These are phyloP conservation scores for Lepidurus arcticus DNA, from an alignment of 1,140 invertebrate genomes.

Conservation along the genomic window DNA sequence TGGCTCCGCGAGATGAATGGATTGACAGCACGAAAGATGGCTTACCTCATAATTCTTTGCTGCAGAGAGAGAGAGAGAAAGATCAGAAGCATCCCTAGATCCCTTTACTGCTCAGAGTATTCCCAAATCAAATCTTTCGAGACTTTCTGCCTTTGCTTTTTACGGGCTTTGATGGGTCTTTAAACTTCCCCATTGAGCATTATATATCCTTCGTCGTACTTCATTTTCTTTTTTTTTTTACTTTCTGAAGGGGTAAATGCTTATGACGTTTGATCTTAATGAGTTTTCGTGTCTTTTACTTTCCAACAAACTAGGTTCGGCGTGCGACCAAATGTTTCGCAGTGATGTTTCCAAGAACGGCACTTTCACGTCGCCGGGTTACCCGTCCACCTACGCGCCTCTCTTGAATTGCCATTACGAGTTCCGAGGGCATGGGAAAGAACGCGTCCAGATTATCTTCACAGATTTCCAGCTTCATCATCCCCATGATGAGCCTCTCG, in stretches of 20 bases:
- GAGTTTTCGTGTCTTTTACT: slow-evolving; percentile 34
- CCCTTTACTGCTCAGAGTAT: slow-evolving; percentile 1
- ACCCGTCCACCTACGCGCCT: slow-evolving; percentile 64
- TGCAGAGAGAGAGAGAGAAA: not conserved
- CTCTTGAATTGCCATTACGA: slow-evolving; percentile 73
- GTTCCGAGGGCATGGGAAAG: slow-evolving; percentile 72
- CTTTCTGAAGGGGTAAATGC: not conserved
- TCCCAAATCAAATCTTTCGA: slow-evolving; percentile 1
- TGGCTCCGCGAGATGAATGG: not conserved
- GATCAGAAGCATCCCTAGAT: not conserved
- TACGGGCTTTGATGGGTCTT: not conserved
- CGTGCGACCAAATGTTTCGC: slow-evolving; percentile 67
- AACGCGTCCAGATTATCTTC: slow-evolving; percentile 63
- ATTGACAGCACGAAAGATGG: not conserved
- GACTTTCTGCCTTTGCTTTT: not conserved
- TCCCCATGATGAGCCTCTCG: slow-evolving; percentile 52
- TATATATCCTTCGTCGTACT: not conserved
- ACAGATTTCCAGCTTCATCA: slow-evolving; percentile 63
- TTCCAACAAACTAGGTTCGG: slow-evolving; percentile 54
- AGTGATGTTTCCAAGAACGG: slow-evolving; percentile 75
- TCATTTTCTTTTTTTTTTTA: slow-evolving; percentile 26
- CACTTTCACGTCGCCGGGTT: slow-evolving; percentile 67
- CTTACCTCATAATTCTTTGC: not conserved
- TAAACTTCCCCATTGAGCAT: not conserved
- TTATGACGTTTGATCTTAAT: not conserved